A percentile compares a stretch with the other conserved stretches of the same genome.
Evolutionary conservation across 2,888 invertebrate genomes (phyloP).

Genomic region (Pachydiplax longipennis): DNA sequence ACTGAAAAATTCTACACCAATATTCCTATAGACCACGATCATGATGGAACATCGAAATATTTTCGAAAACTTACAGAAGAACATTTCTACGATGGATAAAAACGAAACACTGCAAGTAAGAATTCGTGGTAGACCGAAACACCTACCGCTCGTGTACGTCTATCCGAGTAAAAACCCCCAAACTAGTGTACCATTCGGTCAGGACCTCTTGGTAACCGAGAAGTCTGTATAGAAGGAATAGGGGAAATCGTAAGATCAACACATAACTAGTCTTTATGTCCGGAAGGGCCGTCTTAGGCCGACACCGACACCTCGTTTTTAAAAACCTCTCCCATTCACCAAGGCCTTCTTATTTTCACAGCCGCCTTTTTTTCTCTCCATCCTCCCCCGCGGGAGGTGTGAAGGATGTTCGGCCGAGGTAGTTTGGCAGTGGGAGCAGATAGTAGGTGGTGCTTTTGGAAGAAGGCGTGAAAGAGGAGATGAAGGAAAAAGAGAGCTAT

Average conservation of each 20-base stretch:
- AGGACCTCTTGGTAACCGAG: no score
- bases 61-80: no score
- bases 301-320: background rate
- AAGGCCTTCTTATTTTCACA: constrained; percentile 11
- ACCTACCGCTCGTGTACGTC: background rate
- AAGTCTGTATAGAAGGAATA: background rate
- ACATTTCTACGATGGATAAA: no score
- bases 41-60: no score
- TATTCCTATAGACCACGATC: no score
- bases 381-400: constrained; percentile 31
- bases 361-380: constrained; percentile 12
- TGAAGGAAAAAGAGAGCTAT: background rate
- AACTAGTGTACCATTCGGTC: no score
- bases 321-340: background rate
- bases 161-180: background rate
- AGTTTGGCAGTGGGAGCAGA: background rate
- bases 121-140: background rate
- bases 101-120: no score
- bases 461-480: background rate
- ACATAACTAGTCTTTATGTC: background rate
- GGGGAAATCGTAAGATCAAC: background rate
- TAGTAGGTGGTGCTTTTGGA: background rate
- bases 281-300: background rate
- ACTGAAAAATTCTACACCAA: no score
- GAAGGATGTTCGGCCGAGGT: background rate